A percentile compares a stretch with the other conserved stretches of the same genome.
Evolutionary conservation across 1,140 invertebrate genomes (phyloP).

Genomic region (Lucilia cuprina): DNA sequence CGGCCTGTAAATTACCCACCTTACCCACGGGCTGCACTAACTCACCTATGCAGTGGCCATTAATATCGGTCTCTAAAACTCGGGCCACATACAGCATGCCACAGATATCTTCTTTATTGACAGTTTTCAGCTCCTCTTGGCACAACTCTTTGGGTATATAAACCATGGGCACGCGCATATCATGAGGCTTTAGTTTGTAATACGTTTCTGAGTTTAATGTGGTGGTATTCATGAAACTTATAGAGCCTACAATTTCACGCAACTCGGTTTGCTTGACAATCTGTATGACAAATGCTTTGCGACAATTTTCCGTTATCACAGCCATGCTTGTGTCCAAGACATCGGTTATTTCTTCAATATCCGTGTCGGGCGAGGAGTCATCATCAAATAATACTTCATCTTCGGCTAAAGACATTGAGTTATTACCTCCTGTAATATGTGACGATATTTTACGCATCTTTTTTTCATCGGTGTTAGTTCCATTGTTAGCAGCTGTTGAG

Average conservation of each 20-base stretch:
- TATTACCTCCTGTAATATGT: slow-evolving; percentile 47
- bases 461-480: neutral
- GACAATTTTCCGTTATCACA: slow-evolving; percentile 49
- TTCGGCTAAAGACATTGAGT: slow-evolving; percentile 41
- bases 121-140: slow-evolving; percentile 41
- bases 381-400: slow-evolving; percentile 50
- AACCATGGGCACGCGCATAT: slow-evolving; percentile 55
- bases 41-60: slow-evolving; percentile 69
- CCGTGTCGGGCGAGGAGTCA: slow-evolving; percentile 49
- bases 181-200: slow-evolving; percentile 55
- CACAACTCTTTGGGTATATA: slow-evolving; percentile 49
- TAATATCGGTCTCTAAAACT: slow-evolving; percentile 74
- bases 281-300: slow-evolving; percentile 55
- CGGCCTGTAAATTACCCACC: slow-evolving; percentile 75
- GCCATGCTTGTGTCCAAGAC: slow-evolving; percentile 38
- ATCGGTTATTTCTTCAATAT: slow-evolving; percentile 43
- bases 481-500: slow-evolving; percentile 43
- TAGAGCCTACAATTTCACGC: slow-evolving; percentile 54
- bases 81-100: slow-evolving; percentile 73
- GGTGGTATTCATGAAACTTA: slow-evolving; percentile 54
- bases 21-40: slow-evolving; percentile 75
- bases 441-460: neutral
- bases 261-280: slow-evolving; percentile 54
- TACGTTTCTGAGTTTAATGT: slow-evolving; percentile 47
- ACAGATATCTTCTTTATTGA: slow-evolving; percentile 45